Percentiles rank a stretch among this genome's conserved stretches.
Conservation (phyloP, 2,888 invertebrate species). For the Leucania comma region DNA sequence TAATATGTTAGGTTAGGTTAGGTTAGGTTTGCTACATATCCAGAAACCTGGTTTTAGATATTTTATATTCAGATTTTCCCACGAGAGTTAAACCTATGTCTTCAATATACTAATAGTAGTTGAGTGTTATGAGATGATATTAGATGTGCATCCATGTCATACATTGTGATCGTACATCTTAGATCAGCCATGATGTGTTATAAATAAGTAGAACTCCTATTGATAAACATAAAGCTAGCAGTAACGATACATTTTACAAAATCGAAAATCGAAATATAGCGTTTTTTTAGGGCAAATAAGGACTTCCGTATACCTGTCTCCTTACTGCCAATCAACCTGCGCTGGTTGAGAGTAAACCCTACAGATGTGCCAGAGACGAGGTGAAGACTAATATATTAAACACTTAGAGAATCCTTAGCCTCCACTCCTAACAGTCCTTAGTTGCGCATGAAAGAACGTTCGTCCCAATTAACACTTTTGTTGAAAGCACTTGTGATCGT, state of each 20-base stretch:
- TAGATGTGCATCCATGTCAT: constrained; percentile 5
- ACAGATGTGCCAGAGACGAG: constrained; percentile 75
- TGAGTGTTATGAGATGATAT: neutral
- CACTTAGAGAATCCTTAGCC: constrained; percentile 75
- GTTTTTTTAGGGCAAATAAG: constrained; percentile 86
- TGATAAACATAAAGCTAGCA: constrained; percentile 15
- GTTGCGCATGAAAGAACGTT: constrained; percentile 70
- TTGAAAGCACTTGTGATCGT: constrained; percentile 58
- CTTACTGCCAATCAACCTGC: constrained; percentile 84
- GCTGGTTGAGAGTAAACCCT: constrained; percentile 82
- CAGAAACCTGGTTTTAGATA: neutral
- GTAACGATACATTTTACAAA: constrained; percentile 39
- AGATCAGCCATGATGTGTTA: neutral
- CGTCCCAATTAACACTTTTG: constrained; percentile 49
- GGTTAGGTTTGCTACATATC: no score
- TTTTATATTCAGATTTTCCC: neutral
- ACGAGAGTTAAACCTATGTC: neutral
- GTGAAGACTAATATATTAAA: constrained; percentile 76
- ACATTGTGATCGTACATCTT: neutral
- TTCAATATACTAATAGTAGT: neutral
- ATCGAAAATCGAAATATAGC: constrained; percentile 73
- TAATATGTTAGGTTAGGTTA: neutral
- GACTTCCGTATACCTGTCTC: constrained; percentile 86
- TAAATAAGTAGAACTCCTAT: constrained; percentile 1
- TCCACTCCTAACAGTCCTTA: constrained; percentile 70